Evolutionary conservation across 2,888 invertebrate genomes (phyloP).

Genomic region (Rhogogaster chlorosoma): DNA sequence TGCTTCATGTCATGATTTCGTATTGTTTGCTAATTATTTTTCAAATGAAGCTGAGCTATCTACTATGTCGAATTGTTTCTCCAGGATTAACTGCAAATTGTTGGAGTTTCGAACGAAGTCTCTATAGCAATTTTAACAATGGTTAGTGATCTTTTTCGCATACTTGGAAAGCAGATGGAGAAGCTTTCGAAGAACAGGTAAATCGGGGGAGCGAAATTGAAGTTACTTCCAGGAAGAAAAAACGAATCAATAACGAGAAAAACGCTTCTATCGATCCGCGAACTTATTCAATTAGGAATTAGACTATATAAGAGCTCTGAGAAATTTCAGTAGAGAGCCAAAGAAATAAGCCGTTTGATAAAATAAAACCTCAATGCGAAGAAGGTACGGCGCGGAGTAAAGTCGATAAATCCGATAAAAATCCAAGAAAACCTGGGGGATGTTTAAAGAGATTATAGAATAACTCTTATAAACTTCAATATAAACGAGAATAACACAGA

Average conservation of each 20-base stretch:
- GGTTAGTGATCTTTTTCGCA: neutral
- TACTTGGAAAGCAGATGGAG: neutral
- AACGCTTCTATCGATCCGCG: constrained; percentile 16
- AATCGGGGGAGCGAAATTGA: constrained; percentile 10
- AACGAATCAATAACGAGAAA: constrained; percentile 30
- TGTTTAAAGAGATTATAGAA: constrained; percentile 33
- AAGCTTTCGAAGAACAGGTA: constrained; percentile 31
- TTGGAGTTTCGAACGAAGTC: neutral
- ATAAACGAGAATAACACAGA: constrained; percentile 5
- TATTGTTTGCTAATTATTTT: neutral
- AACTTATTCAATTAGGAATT: constrained; percentile 42
- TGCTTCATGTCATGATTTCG: neutral
- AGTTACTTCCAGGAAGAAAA: constrained; percentile 10
- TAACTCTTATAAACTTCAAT: neutral
- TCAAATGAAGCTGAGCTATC: neutral
- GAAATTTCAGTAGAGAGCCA: neutral
- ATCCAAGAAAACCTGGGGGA: constrained; percentile 1
- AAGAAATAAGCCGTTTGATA: constrained; percentile 32
- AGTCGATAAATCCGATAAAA: constrained; percentile 28
- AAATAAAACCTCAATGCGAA: constrained; percentile 19
- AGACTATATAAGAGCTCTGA: constrained; percentile 26
- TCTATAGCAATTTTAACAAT: neutral
- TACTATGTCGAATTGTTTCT: neutral
- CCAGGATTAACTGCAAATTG: neutral
- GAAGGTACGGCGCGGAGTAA: neutral